These are phyloP conservation scores for Phaenicophaeus curvirostris DNA, from an alignment of 2,797 vertebrate species.

Conservation along the genomic window DNA sequence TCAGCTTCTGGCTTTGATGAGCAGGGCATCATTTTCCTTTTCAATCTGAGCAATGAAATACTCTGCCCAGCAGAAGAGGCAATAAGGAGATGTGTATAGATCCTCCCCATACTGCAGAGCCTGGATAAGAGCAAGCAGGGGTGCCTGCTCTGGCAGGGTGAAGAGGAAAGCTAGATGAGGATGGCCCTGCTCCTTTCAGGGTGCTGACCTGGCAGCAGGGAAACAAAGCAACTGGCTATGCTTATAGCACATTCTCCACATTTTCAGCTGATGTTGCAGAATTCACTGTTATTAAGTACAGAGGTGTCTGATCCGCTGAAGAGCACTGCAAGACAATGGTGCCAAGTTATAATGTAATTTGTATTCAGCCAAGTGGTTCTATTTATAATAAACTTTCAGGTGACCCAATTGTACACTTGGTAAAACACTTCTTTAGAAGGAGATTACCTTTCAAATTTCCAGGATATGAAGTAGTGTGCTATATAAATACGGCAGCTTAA, in stretches of 20 bases:
- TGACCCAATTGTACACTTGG: not conserved
- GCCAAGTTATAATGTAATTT: slow-evolving; percentile 4
- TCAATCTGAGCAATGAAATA: not conserved
- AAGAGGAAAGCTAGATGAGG: fast-evolving
- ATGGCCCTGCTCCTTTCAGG: not conserved
- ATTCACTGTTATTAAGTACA: not conserved
- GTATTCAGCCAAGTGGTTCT: slow-evolving; percentile 24
- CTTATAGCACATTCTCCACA: not conserved
- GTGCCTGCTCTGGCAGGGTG: fast-evolving
- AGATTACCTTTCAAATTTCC: slow-evolving; percentile 25
- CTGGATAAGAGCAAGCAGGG: not conserved
- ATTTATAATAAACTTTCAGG: slow-evolving; percentile 47
- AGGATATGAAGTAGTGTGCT: slow-evolving; percentile 10
- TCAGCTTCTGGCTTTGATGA: not conserved
- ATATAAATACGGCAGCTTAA: slow-evolving; percentile 43
- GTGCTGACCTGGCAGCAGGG: not conserved
- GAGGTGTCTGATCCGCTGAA: not conserved
- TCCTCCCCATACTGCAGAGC: fast-evolving
- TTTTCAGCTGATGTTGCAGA: not conserved
- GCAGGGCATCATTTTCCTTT: not conserved
- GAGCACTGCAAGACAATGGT: not conserved
- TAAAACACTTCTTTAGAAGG: slow-evolving; percentile 25
- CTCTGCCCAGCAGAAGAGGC: not conserved
- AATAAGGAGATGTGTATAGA: not conserved
- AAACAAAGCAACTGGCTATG: not conserved